Conservation (phyloP, 2,113 vertebrate species). For the Dolichotis patagonum region DNA sequence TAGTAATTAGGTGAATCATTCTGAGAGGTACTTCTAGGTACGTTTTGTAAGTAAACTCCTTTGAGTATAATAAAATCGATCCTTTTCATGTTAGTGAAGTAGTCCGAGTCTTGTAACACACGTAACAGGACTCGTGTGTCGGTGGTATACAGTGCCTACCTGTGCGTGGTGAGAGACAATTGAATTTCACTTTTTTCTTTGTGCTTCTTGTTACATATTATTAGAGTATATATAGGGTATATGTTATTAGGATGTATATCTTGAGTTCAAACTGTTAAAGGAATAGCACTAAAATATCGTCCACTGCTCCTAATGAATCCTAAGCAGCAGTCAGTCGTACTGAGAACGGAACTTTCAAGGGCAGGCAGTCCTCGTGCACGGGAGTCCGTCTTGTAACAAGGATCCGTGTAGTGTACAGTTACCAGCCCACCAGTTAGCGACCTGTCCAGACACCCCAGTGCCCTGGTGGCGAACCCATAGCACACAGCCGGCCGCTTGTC, state of each 20-base stretch:
- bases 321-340: not conserved
- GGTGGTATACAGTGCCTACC: not conserved
- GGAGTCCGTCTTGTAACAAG: not conserved
- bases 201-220: not conserved
- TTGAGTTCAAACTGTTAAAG: slow-evolving; percentile 8
- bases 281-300: not conserved
- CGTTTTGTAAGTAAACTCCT: slow-evolving; percentile 6
- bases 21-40: slow-evolving; percentile 44
- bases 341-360: slow-evolving; percentile 34
- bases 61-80: slow-evolving; percentile 46
- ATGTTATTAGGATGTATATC: not conserved
- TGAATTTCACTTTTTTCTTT: slow-evolving; percentile 3
- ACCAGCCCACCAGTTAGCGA: not conserved
- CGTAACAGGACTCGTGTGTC: not conserved
- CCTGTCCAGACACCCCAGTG: not conserved
- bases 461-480: not conserved
- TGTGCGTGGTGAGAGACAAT: not conserved
- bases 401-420: not conserved
- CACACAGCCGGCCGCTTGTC: not conserved
- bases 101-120: not conserved
- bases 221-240: not conserved
- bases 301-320: slow-evolving; percentile 16
- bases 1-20: slow-evolving; percentile 46
- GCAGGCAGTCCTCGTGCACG: not conserved
- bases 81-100: not conserved